A percentile compares a stretch with the other conserved stretches of the same genome.
These are phyloP conservation scores for Amblyopsis hoosieri DNA, from an alignment of 2,797 vertebrate genomes.

Conservation along the genomic window DNA sequence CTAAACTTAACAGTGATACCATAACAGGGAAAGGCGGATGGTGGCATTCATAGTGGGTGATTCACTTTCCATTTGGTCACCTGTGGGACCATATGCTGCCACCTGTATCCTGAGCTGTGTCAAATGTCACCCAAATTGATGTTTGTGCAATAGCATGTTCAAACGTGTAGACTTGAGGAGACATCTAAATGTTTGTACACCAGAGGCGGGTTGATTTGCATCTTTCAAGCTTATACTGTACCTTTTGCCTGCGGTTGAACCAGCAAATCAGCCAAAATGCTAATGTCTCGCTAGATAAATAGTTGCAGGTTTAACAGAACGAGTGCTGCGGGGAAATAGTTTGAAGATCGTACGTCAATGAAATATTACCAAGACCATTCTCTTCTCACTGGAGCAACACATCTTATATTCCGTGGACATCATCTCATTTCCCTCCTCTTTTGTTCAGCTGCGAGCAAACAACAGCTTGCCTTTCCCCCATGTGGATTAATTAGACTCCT, in stretches of 20 bases:
- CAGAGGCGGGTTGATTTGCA: no score
- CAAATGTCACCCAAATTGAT: conserved; percentile 1
- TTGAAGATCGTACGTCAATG: no score
- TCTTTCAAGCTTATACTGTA: no score
- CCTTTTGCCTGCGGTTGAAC: no score
- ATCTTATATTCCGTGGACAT: neutral
- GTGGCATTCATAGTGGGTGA: conserved; percentile 45
- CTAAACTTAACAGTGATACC: conserved; percentile 34
- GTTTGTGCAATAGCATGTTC: conserved; percentile 15
- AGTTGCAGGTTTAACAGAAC: neutral
- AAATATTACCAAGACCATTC: neutral
- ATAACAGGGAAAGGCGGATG: conserved; percentile 43
- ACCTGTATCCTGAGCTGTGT: conserved; percentile 22
- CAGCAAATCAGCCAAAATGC: no score
- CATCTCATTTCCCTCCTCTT: conserved; percentile 37
- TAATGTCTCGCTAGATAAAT: neutral
- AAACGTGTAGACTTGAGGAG: neutral
- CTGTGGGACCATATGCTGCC: conserved; percentile 23
- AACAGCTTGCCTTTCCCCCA: conserved; percentile 66
- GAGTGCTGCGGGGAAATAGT: neutral
- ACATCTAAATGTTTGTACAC: neutral
- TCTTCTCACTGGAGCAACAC: neutral
- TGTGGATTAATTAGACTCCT: conserved; percentile 77
- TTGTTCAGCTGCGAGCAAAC: conserved; percentile 68
- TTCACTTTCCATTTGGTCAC: conserved; percentile 59